phyloP scores from a whole-genome alignment of 2,113 vertebrate genomes.

The Perca fluviatilis region DNA sequence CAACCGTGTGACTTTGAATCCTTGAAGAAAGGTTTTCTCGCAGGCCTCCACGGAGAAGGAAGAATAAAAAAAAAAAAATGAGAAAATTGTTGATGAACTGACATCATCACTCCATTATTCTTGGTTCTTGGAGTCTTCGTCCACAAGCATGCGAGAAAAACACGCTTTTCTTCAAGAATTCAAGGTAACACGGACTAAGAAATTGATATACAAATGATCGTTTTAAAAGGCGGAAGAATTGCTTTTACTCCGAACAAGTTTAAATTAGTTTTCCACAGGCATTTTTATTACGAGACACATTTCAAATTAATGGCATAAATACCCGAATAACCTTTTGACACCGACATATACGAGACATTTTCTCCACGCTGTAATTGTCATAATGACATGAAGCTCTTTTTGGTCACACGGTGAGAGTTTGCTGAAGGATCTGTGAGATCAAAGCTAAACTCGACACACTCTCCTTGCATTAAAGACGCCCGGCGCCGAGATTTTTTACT shows the following conservation, averaged over 20 bases:
- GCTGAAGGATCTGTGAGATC: conserved; percentile 17
- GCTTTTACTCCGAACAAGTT: background rate
- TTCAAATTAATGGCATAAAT: background rate
- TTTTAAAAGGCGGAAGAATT: too few relatives aligned
- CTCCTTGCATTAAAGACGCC: conserved; percentile 1
- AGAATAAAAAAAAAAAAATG: too few relatives aligned
- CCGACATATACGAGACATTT: background rate
- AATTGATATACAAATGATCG: too few relatives aligned
- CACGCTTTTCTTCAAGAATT: too few relatives aligned
- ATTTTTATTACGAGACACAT: background rate
- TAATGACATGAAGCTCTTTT: background rate
- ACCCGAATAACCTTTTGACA: conserved; percentile 9
- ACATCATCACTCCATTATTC: too few relatives aligned
- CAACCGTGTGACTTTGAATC: too few relatives aligned
- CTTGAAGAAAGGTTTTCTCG: too few relatives aligned
- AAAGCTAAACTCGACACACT: background rate
- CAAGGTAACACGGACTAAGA: too few relatives aligned
- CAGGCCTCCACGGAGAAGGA: too few relatives aligned
- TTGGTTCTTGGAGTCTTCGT: too few relatives aligned
- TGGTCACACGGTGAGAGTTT: background rate
- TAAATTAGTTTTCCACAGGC: background rate
- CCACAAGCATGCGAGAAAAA: too few relatives aligned
- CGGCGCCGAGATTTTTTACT: background rate
- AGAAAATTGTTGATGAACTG: too few relatives aligned
- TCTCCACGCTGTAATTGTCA: background rate